A percentile compares a stretch with the other conserved stretches of the same genome.
Evolutionary conservation across 2,797 vertebrate genomes (phyloP).

Genomic region (Eremophila alpestris): DNA sequence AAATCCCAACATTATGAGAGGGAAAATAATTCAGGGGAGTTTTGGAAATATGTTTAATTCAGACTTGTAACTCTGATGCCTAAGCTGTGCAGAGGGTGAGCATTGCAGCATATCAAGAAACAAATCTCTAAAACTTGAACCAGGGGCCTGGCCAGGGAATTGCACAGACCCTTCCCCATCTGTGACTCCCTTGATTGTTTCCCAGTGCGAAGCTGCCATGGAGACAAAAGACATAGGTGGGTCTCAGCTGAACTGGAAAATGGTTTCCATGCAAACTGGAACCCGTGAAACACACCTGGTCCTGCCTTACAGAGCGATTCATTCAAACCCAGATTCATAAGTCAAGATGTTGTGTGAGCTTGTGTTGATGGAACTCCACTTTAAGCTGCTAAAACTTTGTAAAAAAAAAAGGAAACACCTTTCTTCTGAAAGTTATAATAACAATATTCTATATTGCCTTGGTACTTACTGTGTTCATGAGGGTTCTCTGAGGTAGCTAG

Average conservation of each 20-base stretch:
- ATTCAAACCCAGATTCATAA: not conserved
- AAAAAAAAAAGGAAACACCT: not conserved
- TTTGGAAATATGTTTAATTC: not conserved
- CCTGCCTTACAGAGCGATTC: not conserved
- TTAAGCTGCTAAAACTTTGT: not conserved
- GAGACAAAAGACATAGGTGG: not conserved
- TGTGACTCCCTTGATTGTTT: not conserved
- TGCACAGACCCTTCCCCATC: not conserved
- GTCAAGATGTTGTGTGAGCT: not conserved
- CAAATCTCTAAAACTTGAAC: not conserved
- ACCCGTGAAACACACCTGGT: not conserved
- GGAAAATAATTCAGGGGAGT: not conserved
- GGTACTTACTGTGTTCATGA: slow-evolving; percentile 52
- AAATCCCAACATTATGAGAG: not conserved
- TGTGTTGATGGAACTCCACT: not conserved
- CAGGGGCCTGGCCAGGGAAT: not conserved
- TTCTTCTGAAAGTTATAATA: not conserved
- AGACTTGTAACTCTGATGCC: not conserved
- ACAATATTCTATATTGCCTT: not conserved
- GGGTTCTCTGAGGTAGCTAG: slow-evolving; percentile 36
- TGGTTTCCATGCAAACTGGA: not conserved
- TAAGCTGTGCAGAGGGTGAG: not conserved
- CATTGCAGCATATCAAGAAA: not conserved
- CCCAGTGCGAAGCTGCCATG: rapidly evolving
- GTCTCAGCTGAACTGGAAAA: not conserved